Conservation (phyloP, 2,797 vertebrate genomes). For the Gouania willdenowi region DNA sequence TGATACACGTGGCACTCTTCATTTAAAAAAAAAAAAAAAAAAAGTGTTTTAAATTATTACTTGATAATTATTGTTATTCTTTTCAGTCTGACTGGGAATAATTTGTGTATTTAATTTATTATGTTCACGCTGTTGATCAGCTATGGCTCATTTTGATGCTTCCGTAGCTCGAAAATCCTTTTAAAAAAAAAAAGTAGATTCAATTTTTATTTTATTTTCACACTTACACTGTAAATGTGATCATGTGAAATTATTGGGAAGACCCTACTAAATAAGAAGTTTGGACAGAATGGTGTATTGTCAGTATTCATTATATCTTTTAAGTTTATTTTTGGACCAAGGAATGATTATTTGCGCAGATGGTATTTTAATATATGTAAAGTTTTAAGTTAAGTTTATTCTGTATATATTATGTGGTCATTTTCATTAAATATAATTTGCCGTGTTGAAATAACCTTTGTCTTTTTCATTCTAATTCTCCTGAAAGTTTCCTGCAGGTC, state of each 20-base stretch:
- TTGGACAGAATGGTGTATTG: slow-evolving; percentile 56
- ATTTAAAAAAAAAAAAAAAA: slow-evolving; percentile 59
- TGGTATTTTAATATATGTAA: slow-evolving; percentile 95
- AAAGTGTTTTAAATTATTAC: too few relatives aligned
- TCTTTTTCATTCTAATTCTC: too few relatives aligned
- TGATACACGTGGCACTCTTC: slow-evolving; percentile 48
- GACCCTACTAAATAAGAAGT: slow-evolving; percentile 29
- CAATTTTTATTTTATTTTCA: slow-evolving; percentile 30
- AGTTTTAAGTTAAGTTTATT: slow-evolving; percentile 85
- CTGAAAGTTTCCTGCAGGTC: too few relatives aligned
- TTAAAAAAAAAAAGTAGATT: slow-evolving; percentile 12
- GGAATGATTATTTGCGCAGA: slow-evolving; percentile 69
- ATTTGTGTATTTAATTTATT: slow-evolving; percentile 57
- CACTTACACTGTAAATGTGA: slow-evolving; percentile 40
- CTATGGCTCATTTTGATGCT: slow-evolving; percentile 49
- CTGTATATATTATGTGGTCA: slow-evolving; percentile 84
- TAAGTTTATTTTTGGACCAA: slow-evolving; percentile 52
- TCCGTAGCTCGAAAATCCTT: slow-evolving; percentile 29
- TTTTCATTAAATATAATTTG: slow-evolving; percentile 80
- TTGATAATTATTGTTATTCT: too few relatives aligned
- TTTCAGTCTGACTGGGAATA: slow-evolving; percentile 23
- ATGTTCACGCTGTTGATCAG: slow-evolving; percentile 73
- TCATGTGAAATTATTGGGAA: too few relatives aligned
- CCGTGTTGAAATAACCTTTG: slow-evolving; percentile 36
- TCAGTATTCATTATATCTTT: slow-evolving; percentile 50